A percentile compares a stretch with the other conserved stretches of the same genome.
Evolutionary conservation across 2,797 vertebrate species (phyloP).

Genomic region (Meriones psammophilus): DNA sequence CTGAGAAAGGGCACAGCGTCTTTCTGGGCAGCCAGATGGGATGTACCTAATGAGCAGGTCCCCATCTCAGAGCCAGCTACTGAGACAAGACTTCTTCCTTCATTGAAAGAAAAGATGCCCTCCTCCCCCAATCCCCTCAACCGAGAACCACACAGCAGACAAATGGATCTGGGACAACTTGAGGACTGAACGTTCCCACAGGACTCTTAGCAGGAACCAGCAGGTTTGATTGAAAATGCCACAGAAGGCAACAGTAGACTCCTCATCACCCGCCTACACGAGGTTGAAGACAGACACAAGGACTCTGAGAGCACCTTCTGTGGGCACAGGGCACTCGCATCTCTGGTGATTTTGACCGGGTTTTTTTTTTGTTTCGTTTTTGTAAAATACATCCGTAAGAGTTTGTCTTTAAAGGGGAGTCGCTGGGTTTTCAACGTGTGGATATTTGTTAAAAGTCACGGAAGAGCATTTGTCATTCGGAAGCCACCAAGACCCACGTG

Average conservation of each 20-base stretch:
- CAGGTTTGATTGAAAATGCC: constrained; percentile 49
- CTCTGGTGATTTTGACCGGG: constrained; percentile 28
- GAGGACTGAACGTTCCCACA: constrained; percentile 46
- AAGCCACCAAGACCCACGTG: constrained; percentile 65
- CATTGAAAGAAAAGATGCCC: constrained; percentile 47
- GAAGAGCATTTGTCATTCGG: constrained; percentile 78
- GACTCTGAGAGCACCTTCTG: background rate
- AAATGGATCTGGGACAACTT: constrained; percentile 47
- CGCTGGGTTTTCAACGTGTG: constrained; percentile 64
- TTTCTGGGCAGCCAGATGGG: constrained; percentile 49
- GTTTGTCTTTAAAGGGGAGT: constrained; percentile 72
- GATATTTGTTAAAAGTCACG: constrained; percentile 80
- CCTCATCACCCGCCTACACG: constrained; percentile 37
- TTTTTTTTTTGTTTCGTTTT: background rate
- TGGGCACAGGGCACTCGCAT: background rate
- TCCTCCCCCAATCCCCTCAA: constrained; percentile 13
- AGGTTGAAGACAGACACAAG: constrained; percentile 11
- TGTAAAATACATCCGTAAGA: constrained; percentile 73
- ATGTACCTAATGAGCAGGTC: background rate
- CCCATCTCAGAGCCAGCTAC: constrained; percentile 48
- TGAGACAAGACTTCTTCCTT: constrained; percentile 53
- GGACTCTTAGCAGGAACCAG: constrained; percentile 38
- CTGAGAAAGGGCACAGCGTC: background rate
- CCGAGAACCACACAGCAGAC: constrained; percentile 66
- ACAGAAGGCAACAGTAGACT: background rate